Evolutionary conservation across 2,797 vertebrate species (phyloP).

Genomic region (Petrocephalus schoutedeni): DNA sequence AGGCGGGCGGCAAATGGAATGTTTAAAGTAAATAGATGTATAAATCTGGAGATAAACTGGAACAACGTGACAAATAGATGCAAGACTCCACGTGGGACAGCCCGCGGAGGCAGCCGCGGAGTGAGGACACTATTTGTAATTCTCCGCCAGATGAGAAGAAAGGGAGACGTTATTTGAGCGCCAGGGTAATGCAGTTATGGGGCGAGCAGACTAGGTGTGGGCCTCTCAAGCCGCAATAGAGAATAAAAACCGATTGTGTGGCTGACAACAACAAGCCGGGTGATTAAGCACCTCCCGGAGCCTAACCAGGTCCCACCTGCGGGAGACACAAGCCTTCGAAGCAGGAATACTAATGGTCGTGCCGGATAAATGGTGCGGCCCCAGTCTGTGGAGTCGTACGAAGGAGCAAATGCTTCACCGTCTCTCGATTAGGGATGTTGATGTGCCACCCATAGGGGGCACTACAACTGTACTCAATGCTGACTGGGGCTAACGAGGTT

Average conservation of each 20-base stretch:
- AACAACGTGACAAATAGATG: slow-evolving; percentile 72
- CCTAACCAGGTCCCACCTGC: slow-evolving; percentile 64
- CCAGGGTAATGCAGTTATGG: slow-evolving; percentile 51
- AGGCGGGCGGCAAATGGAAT: slow-evolving; percentile 37
- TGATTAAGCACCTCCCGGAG: slow-evolving; percentile 61
- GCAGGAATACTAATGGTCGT: not conserved
- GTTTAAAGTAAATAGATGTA: slow-evolving; percentile 55
- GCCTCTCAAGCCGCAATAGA: slow-evolving; percentile 63
- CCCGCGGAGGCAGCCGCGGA: slow-evolving; percentile 62
- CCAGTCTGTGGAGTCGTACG: not conserved
- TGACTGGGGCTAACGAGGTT: not conserved
- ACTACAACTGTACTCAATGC: not conserved
- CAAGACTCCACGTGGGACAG: slow-evolving; percentile 56
- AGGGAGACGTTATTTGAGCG: slow-evolving; percentile 33
- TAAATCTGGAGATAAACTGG: slow-evolving; percentile 64
- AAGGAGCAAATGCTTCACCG: slow-evolving; percentile 14
- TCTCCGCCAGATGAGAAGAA: slow-evolving; percentile 50
- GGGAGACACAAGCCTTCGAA: slow-evolving; percentile 4
- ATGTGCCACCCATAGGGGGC: not conserved
- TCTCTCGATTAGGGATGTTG: not conserved
- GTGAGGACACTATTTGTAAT: slow-evolving; percentile 60
- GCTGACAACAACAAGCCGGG: slow-evolving; percentile 60
- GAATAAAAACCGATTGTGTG: slow-evolving; percentile 61
- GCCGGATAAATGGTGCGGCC: not conserved
- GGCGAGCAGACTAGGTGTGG: slow-evolving; percentile 58